Conservation (phyloP, 2,888 invertebrate genomes). For the Monoplex corrugatus region DNA sequence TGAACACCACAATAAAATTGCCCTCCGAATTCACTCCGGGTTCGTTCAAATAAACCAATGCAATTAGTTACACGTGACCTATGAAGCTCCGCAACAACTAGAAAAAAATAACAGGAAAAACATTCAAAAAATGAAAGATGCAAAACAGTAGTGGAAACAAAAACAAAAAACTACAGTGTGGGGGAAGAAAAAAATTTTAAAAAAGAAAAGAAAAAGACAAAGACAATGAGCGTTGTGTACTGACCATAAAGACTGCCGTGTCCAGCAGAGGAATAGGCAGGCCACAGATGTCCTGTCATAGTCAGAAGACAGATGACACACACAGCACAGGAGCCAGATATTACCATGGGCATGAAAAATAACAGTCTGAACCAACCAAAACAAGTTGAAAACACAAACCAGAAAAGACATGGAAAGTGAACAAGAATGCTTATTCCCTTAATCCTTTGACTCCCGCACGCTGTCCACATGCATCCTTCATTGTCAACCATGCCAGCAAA, state of each 20-base stretch:
- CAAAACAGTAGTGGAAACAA: neutral
- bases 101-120: no score
- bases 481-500: no score
- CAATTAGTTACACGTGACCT: no score
- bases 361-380: neutral
- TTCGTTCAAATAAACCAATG: no score
- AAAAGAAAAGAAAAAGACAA: constrained; percentile 11
- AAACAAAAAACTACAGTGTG: neutral
- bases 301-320: constrained; percentile 32
- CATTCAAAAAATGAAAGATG: neutral
- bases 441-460: no score
- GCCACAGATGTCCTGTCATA: constrained; percentile 76
- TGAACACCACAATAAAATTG: no score
- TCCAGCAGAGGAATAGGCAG: constrained; percentile 78
- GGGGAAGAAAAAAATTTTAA: neutral
- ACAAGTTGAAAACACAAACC: neutral
- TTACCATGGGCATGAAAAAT: neutral
- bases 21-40: no score
- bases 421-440: neutral
- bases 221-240: no score
- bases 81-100: no score
- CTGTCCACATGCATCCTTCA: no score
- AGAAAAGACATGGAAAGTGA: neutral
- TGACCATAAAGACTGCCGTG: constrained; percentile 78
- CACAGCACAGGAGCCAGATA: neutral